Evolutionary conservation across 2,113 vertebrate species (phyloP).

Genomic region (Stercorarius parasiticus): DNA sequence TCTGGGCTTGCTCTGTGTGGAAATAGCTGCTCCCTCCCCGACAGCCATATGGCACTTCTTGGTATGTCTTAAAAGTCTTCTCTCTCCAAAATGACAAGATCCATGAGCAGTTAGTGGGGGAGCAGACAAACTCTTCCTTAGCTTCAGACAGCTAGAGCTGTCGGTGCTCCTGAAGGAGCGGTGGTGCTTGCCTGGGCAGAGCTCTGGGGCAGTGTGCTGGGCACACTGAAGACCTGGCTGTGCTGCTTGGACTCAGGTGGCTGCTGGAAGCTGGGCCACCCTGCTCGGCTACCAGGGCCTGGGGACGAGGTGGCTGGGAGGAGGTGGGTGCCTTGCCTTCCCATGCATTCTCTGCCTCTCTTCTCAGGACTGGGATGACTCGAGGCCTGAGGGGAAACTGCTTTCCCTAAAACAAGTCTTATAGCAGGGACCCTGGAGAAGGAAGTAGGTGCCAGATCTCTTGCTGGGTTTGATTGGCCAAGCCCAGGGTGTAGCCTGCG

Average conservation of each 20-base stretch:
- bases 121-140: not conserved
- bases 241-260: not conserved
- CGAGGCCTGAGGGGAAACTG: not conserved
- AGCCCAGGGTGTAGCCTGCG: not conserved
- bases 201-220: not conserved
- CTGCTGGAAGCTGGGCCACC: not conserved
- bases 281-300: not conserved
- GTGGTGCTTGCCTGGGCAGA: not conserved
- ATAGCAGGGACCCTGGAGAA: not conserved
- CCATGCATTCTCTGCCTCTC: rapidly evolving
- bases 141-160: not conserved
- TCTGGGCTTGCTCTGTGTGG: not conserved
- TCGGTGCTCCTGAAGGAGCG: not conserved
- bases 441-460: not conserved
- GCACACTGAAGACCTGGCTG: no score
- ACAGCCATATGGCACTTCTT: not conserved
- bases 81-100: not conserved
- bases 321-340: not conserved
- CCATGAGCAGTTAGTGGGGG: not conserved
- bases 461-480: rapidly evolving
- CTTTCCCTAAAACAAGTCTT: not conserved
- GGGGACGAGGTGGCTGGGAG: not conserved
- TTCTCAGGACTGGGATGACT: not conserved
- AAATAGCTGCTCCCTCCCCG: not conserved
- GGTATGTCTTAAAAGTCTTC: not conserved